Evolutionary conservation across 2,888 invertebrate genomes (phyloP).

Genomic region (Epiblema foenella): DNA sequence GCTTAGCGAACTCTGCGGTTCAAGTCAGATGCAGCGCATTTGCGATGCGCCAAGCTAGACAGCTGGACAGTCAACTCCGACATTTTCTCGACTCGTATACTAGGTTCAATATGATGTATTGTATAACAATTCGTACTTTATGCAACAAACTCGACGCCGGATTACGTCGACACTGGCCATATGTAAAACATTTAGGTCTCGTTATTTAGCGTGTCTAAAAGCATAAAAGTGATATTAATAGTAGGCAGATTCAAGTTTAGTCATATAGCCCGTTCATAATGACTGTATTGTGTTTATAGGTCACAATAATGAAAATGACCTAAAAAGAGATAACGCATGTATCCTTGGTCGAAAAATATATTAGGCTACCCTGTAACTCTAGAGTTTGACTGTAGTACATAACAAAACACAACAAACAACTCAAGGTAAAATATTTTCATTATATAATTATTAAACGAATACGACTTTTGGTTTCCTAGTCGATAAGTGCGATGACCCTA

Average conservation of each 20-base stretch:
- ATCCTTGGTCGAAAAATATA: background rate
- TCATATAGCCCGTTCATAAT: background rate
- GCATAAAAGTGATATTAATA: conserved; percentile 46
- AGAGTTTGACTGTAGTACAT: background rate
- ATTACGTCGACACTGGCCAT: conserved; percentile 53
- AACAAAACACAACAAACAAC: background rate
- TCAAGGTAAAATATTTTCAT: background rate
- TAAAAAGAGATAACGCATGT: background rate
- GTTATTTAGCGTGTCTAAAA: conserved; percentile 31
- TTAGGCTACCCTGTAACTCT: background rate
- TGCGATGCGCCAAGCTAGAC: conserved; percentile 26
- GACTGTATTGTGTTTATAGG: background rate
- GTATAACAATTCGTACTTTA: conserved; percentile 57
- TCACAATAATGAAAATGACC: background rate
- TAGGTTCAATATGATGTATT: conserved; percentile 54
- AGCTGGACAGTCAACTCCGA: conserved; percentile 39
- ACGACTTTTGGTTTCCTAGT: background rate
- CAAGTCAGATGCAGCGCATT: conserved; percentile 43
- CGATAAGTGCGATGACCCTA: background rate
- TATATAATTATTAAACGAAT: background rate
- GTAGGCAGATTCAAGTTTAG: background rate
- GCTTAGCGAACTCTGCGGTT: conserved; percentile 59
- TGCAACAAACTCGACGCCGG: conserved; percentile 52
- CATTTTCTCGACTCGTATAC: conserved; percentile 43
- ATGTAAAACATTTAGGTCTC: conserved; percentile 39